Base-by-base conservation (phyloP, 1,140 invertebrate genomes). In the Aphelinus atriplicis region DNA sequence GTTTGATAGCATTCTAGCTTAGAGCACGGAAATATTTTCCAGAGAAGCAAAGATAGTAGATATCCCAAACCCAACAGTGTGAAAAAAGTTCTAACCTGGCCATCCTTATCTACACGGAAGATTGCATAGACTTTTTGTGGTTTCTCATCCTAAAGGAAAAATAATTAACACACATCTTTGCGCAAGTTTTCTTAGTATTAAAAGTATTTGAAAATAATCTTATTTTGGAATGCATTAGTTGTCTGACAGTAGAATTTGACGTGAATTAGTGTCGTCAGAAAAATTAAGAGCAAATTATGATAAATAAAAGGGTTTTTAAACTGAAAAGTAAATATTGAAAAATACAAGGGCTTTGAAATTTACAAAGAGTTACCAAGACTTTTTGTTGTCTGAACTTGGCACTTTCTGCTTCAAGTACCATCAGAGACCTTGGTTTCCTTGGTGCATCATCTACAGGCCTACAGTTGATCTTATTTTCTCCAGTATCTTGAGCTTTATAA, bases 391-490 rank as follows among this genome's bases (percentile, higher is more conserved):
- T 88, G 7, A 94, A 88, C 87, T 92, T 93, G 53, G 92, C 84
- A 81, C 92, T 94, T 81, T 94, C 93, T 6, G 90, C 84, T 87
- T 96, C 93, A 82, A 94, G 88, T 71, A 92, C 89, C 26, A 93
- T 82, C 68, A 97, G 88, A 78, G 91, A 92, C 71, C 90, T 88
- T 0, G 97, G 97, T 85, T 94, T 94, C 67, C 90, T 92, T 0
- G 93, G 92, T 2, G 93, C 90, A 26, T 89, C 91, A 2, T 91
- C 91, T 1, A 94, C 75, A 10, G 96, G 91, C 58, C 92, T 86
- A 83, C 97, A 98, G 77, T 92, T 91, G 53, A 98, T 97, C 66
- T 92, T 88, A 84, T 95, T 92, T 80, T 96, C 94, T 7, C 91
- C 93, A 3, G 92, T 91, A 79, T 95, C 93, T 82, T 94, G 93